Evolutionary conservation across 2,797 vertebrate genomes (phyloP), one percentile per base, ranked within the genome.

Genomic region (Muraenolepis orangiensis): DNA sequence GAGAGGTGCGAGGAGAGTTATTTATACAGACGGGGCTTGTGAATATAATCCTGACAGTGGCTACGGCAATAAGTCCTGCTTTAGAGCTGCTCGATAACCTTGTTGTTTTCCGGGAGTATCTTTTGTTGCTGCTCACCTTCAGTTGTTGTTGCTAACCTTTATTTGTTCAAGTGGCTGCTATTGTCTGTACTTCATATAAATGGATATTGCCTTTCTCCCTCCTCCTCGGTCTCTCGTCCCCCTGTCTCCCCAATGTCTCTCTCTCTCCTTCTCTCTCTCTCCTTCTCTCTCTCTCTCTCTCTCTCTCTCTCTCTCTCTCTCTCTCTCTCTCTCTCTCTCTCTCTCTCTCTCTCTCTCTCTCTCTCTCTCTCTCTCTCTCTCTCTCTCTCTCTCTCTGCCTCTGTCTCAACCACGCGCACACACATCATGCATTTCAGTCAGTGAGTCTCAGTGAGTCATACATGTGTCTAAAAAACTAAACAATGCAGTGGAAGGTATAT

Each of bases 401-500:
- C 42, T 70, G 73, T 32, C 70, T 57, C 51, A 72, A 71, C 20
- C 70, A 72, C 23, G 29, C 32, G 14, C 18, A 30, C n/a, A 29
- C n/a, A 42, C 29, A 71, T 75, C 30, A 72, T 29, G 74, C 61
- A 72, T 31, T 79, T 67, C 32, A 69, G 73, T 75, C 57, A 34
- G n/a, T 74, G 20, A 71, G 73, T 76, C 26, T 72, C n/a, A n/a
- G n/a, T n/a, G n/a, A n/a, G 38, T 81, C 73, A 76, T 42, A 68
- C 14, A 73, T 34, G n/a, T 72, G 72, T 82, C 67, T 76, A 26
- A 29, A 70, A 87, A 87, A 38, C 6, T 6, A 38, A 5, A 38
- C 12, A 64, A 64, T 26, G 85, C 79, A 79, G 74, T 77, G 85
- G 79, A 87, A 87, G 74, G 75, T 84, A 83, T 77, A 66, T 78